Evolutionary conservation across 2,113 vertebrate species (phyloP), one percentile per base, ranked within the genome.

Genomic region (Sapayoa aenigma): DNA sequence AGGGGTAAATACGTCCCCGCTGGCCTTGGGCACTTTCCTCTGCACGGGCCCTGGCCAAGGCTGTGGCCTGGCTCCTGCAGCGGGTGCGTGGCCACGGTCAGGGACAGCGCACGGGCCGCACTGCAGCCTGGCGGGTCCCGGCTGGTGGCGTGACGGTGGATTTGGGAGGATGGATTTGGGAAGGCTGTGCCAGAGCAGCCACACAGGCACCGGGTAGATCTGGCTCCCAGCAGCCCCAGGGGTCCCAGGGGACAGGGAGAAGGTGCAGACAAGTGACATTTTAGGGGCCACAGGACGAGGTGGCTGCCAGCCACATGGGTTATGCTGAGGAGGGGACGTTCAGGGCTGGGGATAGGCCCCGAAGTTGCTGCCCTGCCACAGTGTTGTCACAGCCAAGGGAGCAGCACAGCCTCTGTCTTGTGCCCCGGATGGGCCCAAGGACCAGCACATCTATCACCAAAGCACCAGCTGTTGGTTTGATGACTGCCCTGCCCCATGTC

Each of bases 1-100:
- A 2, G 94, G 90, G 93, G 93, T 71, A 81, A 90, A 67, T 52
- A 31, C 47, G 8, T 89, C 90, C 90, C 76, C 5, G 5, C 47
- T 0, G 93, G 83, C 96, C 95, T 97, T 97, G 96, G 92, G 94
- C 78, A 82, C 90, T 77, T 94, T 94, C 94, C 94, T 95, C n/a
- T 81, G 93, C 65, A 11, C 19, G 3, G 52, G 77, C 56, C 19
- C 53, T 79, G 46, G 90, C 90, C 95, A 96, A 97, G 97, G 95
- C 71, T 59, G 5, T 1, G 25, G 93, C 55, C 41, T 68, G 55
- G 60, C 87, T 72, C 9, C 71, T 30, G 76, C 78, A 1, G 68
- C 0, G 18, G 82, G 73, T 6, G 46, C 2, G 0, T 3, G 6
- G 82, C 89, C 67, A 11, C 0, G 5, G 71, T 92, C 90, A 87